A percentile compares a stretch with the other conserved stretches of the same genome.
Conservation (phyloP, 1,140 invertebrate genomes). For the Nomia melanderi region DNA sequence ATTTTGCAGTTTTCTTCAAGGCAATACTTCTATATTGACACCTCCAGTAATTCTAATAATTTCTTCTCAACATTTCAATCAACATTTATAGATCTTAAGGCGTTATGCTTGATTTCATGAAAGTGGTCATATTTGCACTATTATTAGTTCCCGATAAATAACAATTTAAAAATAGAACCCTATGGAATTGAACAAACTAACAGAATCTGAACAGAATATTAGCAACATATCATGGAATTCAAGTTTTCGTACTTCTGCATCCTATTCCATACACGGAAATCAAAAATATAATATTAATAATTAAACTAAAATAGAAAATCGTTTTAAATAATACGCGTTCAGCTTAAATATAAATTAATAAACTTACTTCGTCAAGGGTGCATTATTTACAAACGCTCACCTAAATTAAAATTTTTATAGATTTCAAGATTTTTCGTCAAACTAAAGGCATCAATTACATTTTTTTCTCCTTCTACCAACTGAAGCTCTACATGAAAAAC, state of each 20-base stretch:
- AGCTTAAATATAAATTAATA: slow-evolving; percentile 26
- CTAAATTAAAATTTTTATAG: slow-evolving; percentile 5
- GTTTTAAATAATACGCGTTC: slow-evolving; percentile 29
- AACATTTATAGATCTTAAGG: slow-evolving; percentile 22
- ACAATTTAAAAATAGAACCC: background rate
- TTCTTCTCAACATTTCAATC: slow-evolving; percentile 17
- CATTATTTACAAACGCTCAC: slow-evolving; percentile 13
- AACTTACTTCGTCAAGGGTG: slow-evolving; percentile 19
- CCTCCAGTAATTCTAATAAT: slow-evolving; percentile 8
- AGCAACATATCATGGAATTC: background rate
- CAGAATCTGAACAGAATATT: background rate
- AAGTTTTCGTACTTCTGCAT: slow-evolving; percentile 18
- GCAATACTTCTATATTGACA: slow-evolving; percentile 34
- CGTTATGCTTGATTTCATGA: slow-evolving; percentile 12
- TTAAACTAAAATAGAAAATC: slow-evolving; percentile 12
- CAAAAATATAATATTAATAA: background rate
- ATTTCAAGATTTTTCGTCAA: background rate
- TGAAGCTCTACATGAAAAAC: slow-evolving; percentile 19
- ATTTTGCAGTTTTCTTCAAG: slow-evolving; percentile 13
- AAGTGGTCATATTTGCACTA: slow-evolving; percentile 8
- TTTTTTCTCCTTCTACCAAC: background rate
- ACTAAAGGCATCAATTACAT: slow-evolving; percentile 28
- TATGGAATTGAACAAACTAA: background rate
- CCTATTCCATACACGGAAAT: background rate
- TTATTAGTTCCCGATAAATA: background rate